These are phyloP conservation scores for Pocillopora verrucosa DNA, from an alignment of 64 coral and sea anemone species.

Conservation along the genomic window DNA sequence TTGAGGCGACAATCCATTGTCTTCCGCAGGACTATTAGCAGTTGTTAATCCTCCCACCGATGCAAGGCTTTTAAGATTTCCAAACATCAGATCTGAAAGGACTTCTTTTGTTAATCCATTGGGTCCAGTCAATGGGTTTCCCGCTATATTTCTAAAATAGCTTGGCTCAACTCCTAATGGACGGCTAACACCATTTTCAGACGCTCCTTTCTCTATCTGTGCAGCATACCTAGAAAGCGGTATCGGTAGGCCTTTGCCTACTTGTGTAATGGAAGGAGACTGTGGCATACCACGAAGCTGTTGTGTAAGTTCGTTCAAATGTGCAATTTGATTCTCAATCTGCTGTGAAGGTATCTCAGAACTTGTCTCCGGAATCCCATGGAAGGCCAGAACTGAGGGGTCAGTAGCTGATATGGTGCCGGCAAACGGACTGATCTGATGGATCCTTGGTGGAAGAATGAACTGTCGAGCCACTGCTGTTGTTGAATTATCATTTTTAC, in stretches of 20 bases:
- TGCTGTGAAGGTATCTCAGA: slow-evolving; percentile 22
- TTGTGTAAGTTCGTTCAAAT: slow-evolving; percentile 9
- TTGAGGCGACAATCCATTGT: not conserved
- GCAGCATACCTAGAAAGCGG: not conserved
- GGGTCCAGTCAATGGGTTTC: slow-evolving; percentile 61
- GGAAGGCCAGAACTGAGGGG: not conserved
- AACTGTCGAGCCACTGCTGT: slow-evolving; percentile 7
- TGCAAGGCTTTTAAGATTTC: slow-evolving; percentile 46
- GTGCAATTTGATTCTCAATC: slow-evolving; percentile 27
- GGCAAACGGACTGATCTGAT: not conserved
- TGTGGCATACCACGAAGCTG: not conserved
- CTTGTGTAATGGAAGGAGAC: not conserved
- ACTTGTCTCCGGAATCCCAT: not conserved
- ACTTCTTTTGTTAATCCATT: slow-evolving; percentile 52
- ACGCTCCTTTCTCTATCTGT: not conserved
- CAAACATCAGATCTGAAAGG: slow-evolving; percentile 68
- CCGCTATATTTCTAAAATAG: slow-evolving; percentile 19
- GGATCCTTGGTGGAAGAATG: slow-evolving; percentile 16
- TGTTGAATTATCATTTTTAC: slow-evolving; percentile 22
- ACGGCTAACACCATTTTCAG: slow-evolving; percentile 15
- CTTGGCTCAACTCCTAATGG: slow-evolving; percentile 5
- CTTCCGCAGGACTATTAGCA: not conserved
- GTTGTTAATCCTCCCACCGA: not conserved
- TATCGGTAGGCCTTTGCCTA: not conserved
- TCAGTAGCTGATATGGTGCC: not conserved